Conservation (phyloP, 2,888 invertebrate species). For the Bembecia ichneumoniformis region DNA sequence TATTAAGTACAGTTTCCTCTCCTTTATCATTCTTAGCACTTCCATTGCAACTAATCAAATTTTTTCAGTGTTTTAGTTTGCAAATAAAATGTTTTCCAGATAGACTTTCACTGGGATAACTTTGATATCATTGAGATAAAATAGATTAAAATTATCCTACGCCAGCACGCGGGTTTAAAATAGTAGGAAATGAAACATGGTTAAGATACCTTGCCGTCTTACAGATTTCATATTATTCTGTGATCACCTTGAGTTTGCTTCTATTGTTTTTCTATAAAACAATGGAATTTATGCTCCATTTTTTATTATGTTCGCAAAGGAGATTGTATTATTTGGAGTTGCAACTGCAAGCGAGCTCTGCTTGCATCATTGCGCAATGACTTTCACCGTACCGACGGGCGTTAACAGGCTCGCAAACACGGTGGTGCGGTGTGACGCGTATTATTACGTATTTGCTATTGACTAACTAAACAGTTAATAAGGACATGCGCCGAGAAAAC, state of each 20-base stretch:
- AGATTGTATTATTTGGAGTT: slow-evolving; percentile 8
- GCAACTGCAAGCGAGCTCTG: slow-evolving; percentile 30
- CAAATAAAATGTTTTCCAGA: too few species aligned
- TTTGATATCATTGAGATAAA: too few species aligned
- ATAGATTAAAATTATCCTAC: not conserved
- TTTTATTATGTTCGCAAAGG: not conserved
- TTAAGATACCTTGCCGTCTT: too few species aligned
- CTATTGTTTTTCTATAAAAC: not conserved
- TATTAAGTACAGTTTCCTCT: too few species aligned
- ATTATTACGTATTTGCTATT: not conserved
- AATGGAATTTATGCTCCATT: not conserved
- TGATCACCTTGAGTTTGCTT: not conserved
- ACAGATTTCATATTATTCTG: too few species aligned
- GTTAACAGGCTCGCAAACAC: slow-evolving; percentile 16
- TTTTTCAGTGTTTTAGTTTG: too few species aligned
- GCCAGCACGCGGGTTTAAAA: too few species aligned
- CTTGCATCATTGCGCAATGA: slow-evolving; percentile 58
- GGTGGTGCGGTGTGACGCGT: not conserved
- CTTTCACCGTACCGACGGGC: slow-evolving; percentile 44
- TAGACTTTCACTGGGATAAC: too few species aligned
- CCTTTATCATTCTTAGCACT: too few species aligned
- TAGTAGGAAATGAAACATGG: too few species aligned
- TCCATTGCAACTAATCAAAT: too few species aligned
- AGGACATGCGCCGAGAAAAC: not conserved
- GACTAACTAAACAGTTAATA: not conserved